Conservation (phyloP, 1,140 invertebrate species). For the Subanguina moxae region DNA sequence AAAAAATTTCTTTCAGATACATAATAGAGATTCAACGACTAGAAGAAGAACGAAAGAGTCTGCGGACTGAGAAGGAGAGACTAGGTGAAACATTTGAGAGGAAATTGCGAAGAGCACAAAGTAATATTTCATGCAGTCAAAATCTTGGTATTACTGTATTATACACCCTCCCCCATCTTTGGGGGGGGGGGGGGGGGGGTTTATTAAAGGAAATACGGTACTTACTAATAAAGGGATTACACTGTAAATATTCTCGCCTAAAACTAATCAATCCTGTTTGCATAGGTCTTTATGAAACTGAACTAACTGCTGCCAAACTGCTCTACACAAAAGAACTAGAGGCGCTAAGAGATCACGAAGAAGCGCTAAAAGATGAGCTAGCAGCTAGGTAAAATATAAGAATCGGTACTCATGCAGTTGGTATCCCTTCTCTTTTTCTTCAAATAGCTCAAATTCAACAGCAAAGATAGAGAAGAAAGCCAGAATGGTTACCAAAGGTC, state of each 20-base stretch:
- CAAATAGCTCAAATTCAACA: too few species aligned
- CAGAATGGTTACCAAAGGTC: too few species aligned
- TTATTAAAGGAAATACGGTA: too few species aligned
- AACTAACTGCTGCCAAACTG: conserved; percentile 55
- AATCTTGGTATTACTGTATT: not conserved
- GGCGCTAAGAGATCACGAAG: conserved; percentile 56
- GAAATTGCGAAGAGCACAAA: conserved; percentile 55
- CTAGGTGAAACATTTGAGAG: conserved; percentile 57
- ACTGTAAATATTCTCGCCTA: too few species aligned
- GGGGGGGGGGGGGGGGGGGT: too few species aligned
- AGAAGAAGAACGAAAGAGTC: conserved; percentile 56
- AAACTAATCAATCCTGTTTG: too few species aligned
- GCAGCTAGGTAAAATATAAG: conserved; percentile 41
- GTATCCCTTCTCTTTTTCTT: not conserved
- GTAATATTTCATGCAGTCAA: conserved; percentile 18
- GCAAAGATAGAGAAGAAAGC: too few species aligned
- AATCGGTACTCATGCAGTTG: not conserved
- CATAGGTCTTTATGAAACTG: conserved; percentile 36
- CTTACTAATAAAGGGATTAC: too few species aligned
- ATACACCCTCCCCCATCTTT: not conserved
- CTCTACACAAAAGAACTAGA: conserved; percentile 54
- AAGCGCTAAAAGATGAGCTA: conserved; percentile 57
- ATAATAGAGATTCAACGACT: conserved; percentile 57
- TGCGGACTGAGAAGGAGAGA: conserved; percentile 52
- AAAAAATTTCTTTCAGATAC: conserved; percentile 42